These are phyloP conservation scores for Carposina sasakii DNA, from an alignment of 1,140 invertebrate species.

Conservation along the genomic window DNA sequence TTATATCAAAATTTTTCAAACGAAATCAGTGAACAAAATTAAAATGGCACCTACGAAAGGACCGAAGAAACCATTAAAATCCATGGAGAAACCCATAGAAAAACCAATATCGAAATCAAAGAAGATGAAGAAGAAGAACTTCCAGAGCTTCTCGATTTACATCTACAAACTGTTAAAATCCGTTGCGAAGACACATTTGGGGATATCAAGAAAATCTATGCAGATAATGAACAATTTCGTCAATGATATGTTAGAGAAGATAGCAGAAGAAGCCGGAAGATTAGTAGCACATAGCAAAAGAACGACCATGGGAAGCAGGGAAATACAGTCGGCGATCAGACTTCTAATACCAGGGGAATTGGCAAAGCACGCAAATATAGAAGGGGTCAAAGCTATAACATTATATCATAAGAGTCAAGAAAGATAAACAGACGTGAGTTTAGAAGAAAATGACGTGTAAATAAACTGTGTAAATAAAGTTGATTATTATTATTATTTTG, in stretches of 20 bases:
- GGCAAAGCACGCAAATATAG: slow-evolving; percentile 46
- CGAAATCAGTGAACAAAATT: slow-evolving; percentile 9
- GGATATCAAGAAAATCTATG: slow-evolving; percentile 66
- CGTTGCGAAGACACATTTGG: slow-evolving; percentile 49
- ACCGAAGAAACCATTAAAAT: slow-evolving; percentile 35
- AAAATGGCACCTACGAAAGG: slow-evolving; percentile 45
- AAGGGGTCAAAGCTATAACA: slow-evolving; percentile 76
- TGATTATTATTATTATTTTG: too few species aligned
- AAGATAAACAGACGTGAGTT: background rate
- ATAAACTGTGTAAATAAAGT: too few species aligned
- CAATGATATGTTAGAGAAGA: slow-evolving; percentile 71
- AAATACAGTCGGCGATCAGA: slow-evolving; percentile 62
- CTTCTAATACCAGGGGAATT: slow-evolving; percentile 54
- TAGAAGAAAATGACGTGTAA: too few species aligned
- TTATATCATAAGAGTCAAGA: slow-evolving; percentile 45
- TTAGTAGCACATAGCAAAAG: slow-evolving; percentile 74
- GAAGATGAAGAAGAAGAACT: slow-evolving; percentile 73
- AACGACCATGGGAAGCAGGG: slow-evolving; percentile 63
- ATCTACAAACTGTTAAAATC: slow-evolving; percentile 80
- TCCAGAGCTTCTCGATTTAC: slow-evolving; percentile 80
- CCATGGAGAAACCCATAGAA: slow-evolving; percentile 41
- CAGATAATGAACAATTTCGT: slow-evolving; percentile 78
- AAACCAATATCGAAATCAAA: slow-evolving; percentile 40
- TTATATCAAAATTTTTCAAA: too few species aligned
- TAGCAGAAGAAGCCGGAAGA: slow-evolving; percentile 73